A percentile compares a stretch with the other conserved stretches of the same genome.
phyloP scores from a whole-genome alignment of 2,888 invertebrate species.

The Bombylius major region DNA sequence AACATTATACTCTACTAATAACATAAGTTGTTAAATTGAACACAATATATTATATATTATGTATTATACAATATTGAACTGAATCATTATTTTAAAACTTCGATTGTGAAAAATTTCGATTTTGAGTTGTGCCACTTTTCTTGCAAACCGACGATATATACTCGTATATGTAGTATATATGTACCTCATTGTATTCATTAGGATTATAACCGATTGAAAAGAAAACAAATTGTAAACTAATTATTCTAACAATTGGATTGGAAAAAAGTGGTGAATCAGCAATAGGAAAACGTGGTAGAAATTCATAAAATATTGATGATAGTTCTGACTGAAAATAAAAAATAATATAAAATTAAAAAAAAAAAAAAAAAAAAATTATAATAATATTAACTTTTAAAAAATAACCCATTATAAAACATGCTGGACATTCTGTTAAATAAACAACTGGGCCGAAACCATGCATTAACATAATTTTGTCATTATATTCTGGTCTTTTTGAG shows the following conservation, averaged over 20 bases:
- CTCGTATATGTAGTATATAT: background rate
- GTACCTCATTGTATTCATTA: background rate
- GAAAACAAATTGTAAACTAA: background rate
- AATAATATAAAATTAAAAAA: background rate
- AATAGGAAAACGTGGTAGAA: background rate
- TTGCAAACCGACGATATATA: background rate
- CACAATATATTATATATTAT: too few species aligned
- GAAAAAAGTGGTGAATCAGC: background rate
- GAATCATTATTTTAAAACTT: too few species aligned
- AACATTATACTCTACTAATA: too few species aligned
- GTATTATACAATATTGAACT: too few species aligned
- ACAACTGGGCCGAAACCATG: conserved; percentile 43
- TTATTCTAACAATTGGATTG: background rate
- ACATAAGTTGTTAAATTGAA: too few species aligned
- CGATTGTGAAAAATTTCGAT: too few species aligned
- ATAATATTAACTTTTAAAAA: background rate
- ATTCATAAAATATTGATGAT: background rate
- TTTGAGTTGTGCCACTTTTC: too few species aligned
- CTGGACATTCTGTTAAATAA: conserved; percentile 31
- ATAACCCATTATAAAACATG: conserved; percentile 3
- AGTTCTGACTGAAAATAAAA: background rate
- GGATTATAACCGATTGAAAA: background rate
- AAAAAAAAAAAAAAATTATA: too few species aligned
- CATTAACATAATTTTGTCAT: conserved; percentile 39
- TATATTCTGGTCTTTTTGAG: conserved; percentile 39